phyloP scores from a whole-genome alignment of 2,888 invertebrate species.

The Stictocephala bisonia region DNA sequence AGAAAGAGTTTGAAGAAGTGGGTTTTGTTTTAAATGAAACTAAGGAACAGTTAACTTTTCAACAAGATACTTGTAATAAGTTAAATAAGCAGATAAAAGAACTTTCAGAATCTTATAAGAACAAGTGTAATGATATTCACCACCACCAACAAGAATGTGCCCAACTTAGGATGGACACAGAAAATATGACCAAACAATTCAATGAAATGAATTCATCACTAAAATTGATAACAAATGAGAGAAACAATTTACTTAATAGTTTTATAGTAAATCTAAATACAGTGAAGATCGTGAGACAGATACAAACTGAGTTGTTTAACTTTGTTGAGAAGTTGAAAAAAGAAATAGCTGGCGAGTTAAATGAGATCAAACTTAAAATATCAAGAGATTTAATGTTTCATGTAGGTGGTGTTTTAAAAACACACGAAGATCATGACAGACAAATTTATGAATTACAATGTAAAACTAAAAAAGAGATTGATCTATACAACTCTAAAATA shows the following conservation, averaged over 20 bases:
- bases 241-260: background rate
- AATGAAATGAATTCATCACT: background rate
- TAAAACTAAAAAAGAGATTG: constrained; percentile 29
- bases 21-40: background rate
- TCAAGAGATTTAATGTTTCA: constrained; percentile 20
- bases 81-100: background rate
- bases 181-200: constrained; percentile 8
- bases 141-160: constrained; percentile 57
- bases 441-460: background rate
- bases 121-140: constrained; percentile 49
- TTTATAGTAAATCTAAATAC: constrained; percentile 1
- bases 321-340: constrained; percentile 43
- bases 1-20: background rate
- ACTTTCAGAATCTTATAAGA: background rate
- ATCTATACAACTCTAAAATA: constrained; percentile 30
- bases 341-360: constrained; percentile 37
- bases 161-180: constrained; percentile 9
- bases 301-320: constrained; percentile 32
- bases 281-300: constrained; percentile 7
- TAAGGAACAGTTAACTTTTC: background rate
- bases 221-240: background rate
- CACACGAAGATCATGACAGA: background rate
- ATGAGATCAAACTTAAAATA: constrained; percentile 24
- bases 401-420: background rate
- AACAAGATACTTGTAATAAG: background rate